Evolutionary conservation across 2,113 vertebrate species (phyloP), one percentile per base, ranked within the genome.

Genomic region (Anser cygnoides): DNA sequence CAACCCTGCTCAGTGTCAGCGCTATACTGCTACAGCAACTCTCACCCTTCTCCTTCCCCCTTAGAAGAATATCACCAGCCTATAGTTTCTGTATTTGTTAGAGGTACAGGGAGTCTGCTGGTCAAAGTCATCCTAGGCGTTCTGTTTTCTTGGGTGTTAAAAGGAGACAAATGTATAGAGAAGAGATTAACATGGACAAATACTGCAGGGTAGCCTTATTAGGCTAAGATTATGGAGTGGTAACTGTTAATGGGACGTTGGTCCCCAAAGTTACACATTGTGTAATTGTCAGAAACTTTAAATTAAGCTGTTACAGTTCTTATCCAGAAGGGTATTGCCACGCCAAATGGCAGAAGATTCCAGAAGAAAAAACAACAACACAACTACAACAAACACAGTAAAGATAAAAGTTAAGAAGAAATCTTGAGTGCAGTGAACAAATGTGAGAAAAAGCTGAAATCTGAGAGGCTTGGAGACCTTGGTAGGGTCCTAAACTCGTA

Each of bases 251-350:
- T 25, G 35, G 66, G 55, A 92, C 84, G 7, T 55, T 14, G 10
- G 21, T 75, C 33, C 71, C 75, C 22, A 29, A 41, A 93, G 29
- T 82, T 76, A 85, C 2, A 3, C 23, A 59, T n/a, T n/a, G 61
- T 86, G 59, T 91, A 94, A 73, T 83, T 85, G 83, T 8, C 78
- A 70, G 54, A 92, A 82, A 76, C 37, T 39, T n/a, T n/a, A 82
- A 82, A 79, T 33, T 18, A 20, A 77, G 50, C 46, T 25, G 8
- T 54, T 65, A 39, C 37, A 67, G 13, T 67, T 94, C 67, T 85
- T 85, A 76, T 35, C 84, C 80, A 44, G 83, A 63, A 85, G 35
- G 59, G n/a, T 11, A 63, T 86, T 93, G 23, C 11, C 13, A 23
- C 46, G 16, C 41, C 77, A 78, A 93, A 46, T 62, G 25, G 52